phyloP scores from a whole-genome alignment of 2,888 invertebrate species.

The Synergus umbraculus region DNA sequence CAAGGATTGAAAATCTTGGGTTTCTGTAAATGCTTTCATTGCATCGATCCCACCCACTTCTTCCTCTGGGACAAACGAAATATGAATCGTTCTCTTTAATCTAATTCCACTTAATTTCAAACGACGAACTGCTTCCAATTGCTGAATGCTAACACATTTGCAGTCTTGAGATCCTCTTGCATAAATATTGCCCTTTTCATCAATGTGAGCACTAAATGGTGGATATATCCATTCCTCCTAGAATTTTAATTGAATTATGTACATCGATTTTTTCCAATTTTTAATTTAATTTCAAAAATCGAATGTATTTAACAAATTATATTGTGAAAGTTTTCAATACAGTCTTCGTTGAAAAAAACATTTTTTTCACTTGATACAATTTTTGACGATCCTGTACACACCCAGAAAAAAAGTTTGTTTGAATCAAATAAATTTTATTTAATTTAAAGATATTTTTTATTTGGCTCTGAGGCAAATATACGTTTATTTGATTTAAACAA shows the following conservation, averaged over 20 bases:
- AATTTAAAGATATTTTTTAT: too few species aligned
- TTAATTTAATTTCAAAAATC: neutral
- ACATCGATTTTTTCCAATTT: neutral
- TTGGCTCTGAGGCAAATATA: too few species aligned
- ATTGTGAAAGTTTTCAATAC: too few species aligned
- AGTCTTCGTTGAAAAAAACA: too few species aligned
- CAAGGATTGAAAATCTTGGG: constrained; percentile 83
- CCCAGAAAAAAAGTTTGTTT: too few species aligned
- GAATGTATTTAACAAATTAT: too few species aligned
- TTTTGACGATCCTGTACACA: too few species aligned
- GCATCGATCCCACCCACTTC: constrained; percentile 87
- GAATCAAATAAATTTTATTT: too few species aligned
- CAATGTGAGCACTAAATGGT: constrained; percentile 93
- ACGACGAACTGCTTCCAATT: constrained; percentile 85
- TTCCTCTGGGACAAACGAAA: constrained; percentile 88
- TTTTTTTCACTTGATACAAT: too few species aligned
- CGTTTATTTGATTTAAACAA: too few species aligned
- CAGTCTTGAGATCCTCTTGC: constrained; percentile 88
- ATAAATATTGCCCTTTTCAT: constrained; percentile 88
- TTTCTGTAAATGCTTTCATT: constrained; percentile 84
- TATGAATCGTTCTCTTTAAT: constrained; percentile 84
- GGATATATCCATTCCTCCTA: constrained; percentile 94
- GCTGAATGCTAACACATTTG: constrained; percentile 92
- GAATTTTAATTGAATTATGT: constrained; percentile 55
- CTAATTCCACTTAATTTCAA: constrained; percentile 80